A percentile compares a stretch with the other conserved stretches of the same genome.
Evolutionary conservation across 1,140 invertebrate species (phyloP).

Genomic region (Charaxes varanes): DNA sequence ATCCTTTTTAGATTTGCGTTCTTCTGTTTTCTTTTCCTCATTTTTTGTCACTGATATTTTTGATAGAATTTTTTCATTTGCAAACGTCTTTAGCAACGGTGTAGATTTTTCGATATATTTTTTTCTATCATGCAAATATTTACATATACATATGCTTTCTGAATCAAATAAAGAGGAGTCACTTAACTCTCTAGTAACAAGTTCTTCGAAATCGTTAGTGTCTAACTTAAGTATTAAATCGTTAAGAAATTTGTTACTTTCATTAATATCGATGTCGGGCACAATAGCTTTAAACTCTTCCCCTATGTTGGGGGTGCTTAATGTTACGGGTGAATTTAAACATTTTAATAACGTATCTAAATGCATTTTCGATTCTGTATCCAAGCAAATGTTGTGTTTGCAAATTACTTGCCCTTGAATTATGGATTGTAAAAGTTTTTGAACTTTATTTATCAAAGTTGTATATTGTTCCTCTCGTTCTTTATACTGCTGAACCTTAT

Average conservation of each 20-base stretch:
- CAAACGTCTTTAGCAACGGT: neutral
- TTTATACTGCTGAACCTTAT: neutral
- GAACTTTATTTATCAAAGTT: constrained; percentile 20
- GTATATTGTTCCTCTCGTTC: constrained; percentile 12
- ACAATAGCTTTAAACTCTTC: too few species aligned
- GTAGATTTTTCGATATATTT: neutral
- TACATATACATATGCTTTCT: neutral
- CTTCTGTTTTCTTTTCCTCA: too few species aligned
- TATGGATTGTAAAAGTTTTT: constrained; percentile 14
- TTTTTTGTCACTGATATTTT: neutral
- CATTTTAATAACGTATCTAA: neutral
- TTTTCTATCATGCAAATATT: neutral
- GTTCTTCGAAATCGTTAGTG: neutral
- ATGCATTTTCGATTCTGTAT: neutral
- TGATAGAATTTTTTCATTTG: neutral
- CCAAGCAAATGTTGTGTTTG: constrained; percentile 8
- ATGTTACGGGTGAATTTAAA: neutral
- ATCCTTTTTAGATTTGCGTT: too few species aligned
- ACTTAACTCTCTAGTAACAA: neutral
- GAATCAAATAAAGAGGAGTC: neutral
- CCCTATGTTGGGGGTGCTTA: neutral
- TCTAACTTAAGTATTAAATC: neutral
- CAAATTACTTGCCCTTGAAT: constrained; percentile 11
- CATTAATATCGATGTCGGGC: too few species aligned
- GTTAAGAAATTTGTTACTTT: too few species aligned